Percentiles rank a stretch among this genome's conserved stretches.
Evolutionary conservation across 2,797 vertebrate genomes (phyloP).

Genomic region (Phrynocephalus vlangalii): DNA sequence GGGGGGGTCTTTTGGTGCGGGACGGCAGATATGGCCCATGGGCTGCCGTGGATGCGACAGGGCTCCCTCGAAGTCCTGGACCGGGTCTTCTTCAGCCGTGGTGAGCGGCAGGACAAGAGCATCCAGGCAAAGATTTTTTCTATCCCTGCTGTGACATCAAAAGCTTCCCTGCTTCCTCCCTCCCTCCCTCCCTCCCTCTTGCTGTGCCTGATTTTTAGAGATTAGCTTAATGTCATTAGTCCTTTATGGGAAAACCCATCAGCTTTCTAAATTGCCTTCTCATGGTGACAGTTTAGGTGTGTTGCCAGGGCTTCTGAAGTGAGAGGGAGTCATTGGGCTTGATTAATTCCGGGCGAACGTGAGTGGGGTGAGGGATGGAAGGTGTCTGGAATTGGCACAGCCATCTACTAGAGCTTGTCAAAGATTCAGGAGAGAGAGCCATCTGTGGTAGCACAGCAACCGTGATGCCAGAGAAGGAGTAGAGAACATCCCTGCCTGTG

Average conservation of each 20-base stretch:
- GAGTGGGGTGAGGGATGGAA: not conserved
- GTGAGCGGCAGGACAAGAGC: not conserved
- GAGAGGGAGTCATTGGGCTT: constrained; percentile 9
- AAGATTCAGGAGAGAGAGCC: not conserved
- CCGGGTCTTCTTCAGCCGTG: not conserved
- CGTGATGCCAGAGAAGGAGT: not conserved
- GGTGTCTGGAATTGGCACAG: not conserved
- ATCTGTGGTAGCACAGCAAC: not conserved
- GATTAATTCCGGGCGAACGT: not conserved
- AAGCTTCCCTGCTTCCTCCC: constrained; percentile 10
- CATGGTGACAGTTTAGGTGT: constrained; percentile 43
- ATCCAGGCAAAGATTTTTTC: not conserved
- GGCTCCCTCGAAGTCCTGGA: not conserved
- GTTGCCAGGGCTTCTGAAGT: constrained; percentile 15
- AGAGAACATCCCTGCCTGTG: not conserved
- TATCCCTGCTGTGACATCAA: constrained; percentile 20
- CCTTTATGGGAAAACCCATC: constrained; percentile 27
- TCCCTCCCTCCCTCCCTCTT: not conserved
- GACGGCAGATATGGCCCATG: not conserved
- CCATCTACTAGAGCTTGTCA: not conserved
- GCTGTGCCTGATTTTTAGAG: constrained; percentile 28
- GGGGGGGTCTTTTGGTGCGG: not conserved
- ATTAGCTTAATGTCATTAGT: constrained; percentile 48
- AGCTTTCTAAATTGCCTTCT: constrained; percentile 36
- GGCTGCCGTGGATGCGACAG: not conserved